Evolutionary conservation across 2,888 invertebrate species (phyloP), one percentile per base, ranked within the genome.

Genomic region (Acanthococcus lagerstroemiae): DNA sequence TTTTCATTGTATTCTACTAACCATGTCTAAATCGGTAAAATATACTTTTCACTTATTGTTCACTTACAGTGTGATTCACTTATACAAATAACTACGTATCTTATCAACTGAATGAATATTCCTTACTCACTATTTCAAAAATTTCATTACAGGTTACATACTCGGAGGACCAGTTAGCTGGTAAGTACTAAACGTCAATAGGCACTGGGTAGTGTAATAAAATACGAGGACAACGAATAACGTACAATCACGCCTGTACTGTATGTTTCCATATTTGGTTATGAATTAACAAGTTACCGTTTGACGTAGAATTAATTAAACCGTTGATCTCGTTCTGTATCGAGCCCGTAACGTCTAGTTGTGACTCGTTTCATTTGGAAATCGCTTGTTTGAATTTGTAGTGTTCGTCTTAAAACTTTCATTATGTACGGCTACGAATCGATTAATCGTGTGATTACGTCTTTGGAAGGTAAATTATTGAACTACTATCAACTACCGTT

Each of bases 91-190:
- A n/a, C n/a, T n/a, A n/a, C n/a, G n/a, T n/a, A n/a, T n/a, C n/a
- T n/a, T n/a, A n/a, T n/a, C n/a, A n/a, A n/a, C n/a, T n/a, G n/a
- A 37, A 37, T 37, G 1, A 37, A 3, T 15, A 37, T 37, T 1
- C 12, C n/a, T 37, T 3, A 37, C 12, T 37, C 37, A n/a, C 1
- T 3, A 37, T 37, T 2, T 15, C n/a, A 37, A 37, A 37, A 3
- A 37, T 2, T 37, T n/a, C 37, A 69, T 67, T 70, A 68, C 82
- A 90, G 91, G 89, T 88, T 74, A 87, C 87, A 75, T 91, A 90
- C 78, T 84, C 87, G 52, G 91, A 91, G 80, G 91, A 91, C 80
- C 91, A 91, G 82, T 83, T 91, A 80, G 89, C 90, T 77, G 91
- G 91, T 91, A 80, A 88, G 88, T 86, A 73, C 55, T 57, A 52